A percentile compares a stretch with the other conserved stretches of the same genome.
phyloP scores from a whole-genome alignment of 1,140 invertebrate genomes.

The Centruroides sculpturatus region DNA sequence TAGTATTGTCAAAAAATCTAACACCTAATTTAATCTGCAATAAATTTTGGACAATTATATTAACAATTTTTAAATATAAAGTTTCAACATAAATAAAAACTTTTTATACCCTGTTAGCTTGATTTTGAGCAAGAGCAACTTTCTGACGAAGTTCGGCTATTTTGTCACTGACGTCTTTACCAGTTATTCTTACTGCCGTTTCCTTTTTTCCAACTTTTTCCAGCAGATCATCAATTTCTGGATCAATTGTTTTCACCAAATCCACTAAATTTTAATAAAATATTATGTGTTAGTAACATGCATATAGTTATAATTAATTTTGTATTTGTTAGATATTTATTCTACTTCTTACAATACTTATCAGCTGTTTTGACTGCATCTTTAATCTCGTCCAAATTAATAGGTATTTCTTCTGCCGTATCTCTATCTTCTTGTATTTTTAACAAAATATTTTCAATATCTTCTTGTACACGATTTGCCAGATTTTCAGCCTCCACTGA shows the following conservation, averaged over 20 bases:
- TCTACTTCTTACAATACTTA: no score
- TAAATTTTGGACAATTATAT: neutral
- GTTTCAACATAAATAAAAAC: neutral
- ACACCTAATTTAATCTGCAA: slow-evolving; percentile 55
- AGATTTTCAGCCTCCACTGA: no score
- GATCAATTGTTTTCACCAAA: slow-evolving; percentile 44
- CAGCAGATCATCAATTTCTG: slow-evolving; percentile 43
- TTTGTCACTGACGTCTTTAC: slow-evolving; percentile 45
- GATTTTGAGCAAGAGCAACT: slow-evolving; percentile 60
- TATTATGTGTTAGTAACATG: no score
- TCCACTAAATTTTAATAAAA: slow-evolving; percentile 35
- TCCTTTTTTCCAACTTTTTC: slow-evolving; percentile 22
- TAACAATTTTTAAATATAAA: neutral
- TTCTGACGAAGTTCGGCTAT: slow-evolving; percentile 55
- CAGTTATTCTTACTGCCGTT: slow-evolving; percentile 22
- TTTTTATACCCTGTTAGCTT: slow-evolving; percentile 41
- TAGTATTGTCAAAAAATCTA: slow-evolving; percentile 63
- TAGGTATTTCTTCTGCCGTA: no score
- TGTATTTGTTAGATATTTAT: no score
- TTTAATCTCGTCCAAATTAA: no score
- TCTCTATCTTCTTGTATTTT: no score
- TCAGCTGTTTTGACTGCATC: no score
- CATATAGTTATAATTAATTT: no score
- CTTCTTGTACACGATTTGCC: no score
- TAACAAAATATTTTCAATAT: no score